Evolutionary conservation across 2,888 invertebrate species (phyloP).

Genomic region (Pilophorus perplexus): DNA sequence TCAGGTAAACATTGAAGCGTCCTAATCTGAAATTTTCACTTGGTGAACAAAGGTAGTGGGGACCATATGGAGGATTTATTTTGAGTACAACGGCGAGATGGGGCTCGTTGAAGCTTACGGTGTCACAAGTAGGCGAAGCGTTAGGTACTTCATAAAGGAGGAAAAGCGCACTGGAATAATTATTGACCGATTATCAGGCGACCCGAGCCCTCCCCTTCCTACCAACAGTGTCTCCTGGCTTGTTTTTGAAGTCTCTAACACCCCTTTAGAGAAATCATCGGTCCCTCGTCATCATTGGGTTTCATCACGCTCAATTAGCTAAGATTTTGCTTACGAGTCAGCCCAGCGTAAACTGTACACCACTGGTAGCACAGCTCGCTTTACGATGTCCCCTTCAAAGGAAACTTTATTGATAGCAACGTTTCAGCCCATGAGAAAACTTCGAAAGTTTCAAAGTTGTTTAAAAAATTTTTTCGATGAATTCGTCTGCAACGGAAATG

Average conservation of each 20-base stretch:
- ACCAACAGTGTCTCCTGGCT: background rate
- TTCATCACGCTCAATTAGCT: background rate
- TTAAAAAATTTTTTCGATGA: too few species aligned
- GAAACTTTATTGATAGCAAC: too few species aligned
- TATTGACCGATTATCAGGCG: slow-evolving; percentile 20
- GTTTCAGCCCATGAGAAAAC: too few species aligned
- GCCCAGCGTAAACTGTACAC: background rate
- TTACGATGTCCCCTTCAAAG: too few species aligned
- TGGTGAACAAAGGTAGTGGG: background rate
- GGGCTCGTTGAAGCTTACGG: background rate
- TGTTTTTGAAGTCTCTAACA: slow-evolving; percentile 30
- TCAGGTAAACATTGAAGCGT: background rate
- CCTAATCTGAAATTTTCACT: slow-evolving; percentile 1
- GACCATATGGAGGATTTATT: background rate
- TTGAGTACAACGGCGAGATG: background rate
- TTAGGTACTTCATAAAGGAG: background rate
- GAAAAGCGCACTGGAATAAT: slow-evolving; percentile 16
- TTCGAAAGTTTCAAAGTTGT: too few species aligned
- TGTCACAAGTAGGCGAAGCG: background rate
- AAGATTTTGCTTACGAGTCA: background rate
- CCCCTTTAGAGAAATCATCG: slow-evolving; percentile 25
- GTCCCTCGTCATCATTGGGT: background rate
- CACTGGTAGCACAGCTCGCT: too few species aligned
- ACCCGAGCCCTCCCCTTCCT: background rate
- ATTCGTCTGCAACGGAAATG: too few species aligned